Evolutionary conservation across 2,888 invertebrate genomes (phyloP).

Genomic region (Lumbricus terrestris): DNA sequence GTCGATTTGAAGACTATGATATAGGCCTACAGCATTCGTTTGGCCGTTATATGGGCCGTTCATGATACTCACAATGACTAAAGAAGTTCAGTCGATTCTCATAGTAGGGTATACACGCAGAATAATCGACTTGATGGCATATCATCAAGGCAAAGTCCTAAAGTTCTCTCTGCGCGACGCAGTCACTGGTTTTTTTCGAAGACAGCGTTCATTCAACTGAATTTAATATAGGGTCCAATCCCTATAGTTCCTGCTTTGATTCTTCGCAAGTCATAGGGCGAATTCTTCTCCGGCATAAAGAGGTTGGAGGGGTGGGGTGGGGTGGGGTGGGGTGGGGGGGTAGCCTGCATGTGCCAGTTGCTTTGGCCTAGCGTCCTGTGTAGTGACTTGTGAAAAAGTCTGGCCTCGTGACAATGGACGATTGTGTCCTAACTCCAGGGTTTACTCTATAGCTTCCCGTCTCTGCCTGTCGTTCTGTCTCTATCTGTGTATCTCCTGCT

Average conservation of each 20-base stretch:
- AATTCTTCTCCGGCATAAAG: background rate
- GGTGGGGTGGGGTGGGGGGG: too few relatives aligned
- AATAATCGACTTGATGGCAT: background rate
- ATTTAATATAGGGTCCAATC: background rate
- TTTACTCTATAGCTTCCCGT: background rate
- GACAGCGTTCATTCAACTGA: background rate
- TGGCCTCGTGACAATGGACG: background rate
- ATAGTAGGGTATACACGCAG: background rate
- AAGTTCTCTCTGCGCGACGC: background rate
- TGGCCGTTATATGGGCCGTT: background rate
- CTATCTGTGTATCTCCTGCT: too few relatives aligned
- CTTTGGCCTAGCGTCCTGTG: background rate
- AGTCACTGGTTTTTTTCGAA: background rate
- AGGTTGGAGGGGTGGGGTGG: too few relatives aligned
- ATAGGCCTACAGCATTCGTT: background rate
- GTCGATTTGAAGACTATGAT: background rate
- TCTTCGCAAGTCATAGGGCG: background rate
- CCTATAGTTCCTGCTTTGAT: background rate
- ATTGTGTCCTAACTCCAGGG: background rate
- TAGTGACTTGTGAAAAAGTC: background rate
- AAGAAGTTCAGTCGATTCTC: background rate
- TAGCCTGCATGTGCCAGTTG: background rate
- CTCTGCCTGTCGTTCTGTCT: background rate
- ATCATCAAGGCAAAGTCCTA: background rate
- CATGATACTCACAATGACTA: conserved; percentile 3